Evolutionary conservation across 2,113 vertebrate species (phyloP), one percentile per base, ranked within the genome.

Genomic region (Channa argus): DNA sequence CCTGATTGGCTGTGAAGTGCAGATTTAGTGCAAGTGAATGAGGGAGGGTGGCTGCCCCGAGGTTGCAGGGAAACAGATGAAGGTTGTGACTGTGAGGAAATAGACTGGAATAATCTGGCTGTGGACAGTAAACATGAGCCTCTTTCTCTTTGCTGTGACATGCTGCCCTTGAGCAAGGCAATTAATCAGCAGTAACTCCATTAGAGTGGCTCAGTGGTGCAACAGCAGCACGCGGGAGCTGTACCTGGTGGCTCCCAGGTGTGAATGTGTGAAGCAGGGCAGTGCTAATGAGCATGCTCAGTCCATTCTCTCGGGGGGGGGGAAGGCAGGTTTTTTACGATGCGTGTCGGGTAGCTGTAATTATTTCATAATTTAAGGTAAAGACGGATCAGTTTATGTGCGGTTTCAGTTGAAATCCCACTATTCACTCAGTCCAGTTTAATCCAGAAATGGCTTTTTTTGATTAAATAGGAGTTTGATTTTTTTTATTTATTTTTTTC

Each of bases 191-290:
- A 14, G 12, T 63, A 56, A 43, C 41, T 68, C 47, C 33, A 36
- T 78, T 70, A 78, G 58, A 63, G 55, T 8, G 3, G 61, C 70
- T 51, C 36, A 24, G 52, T 43, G 41, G 49, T 39, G 63, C 71
- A 52, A 37, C 53, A 47, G 74, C 59, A 7, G 60, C 69, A 51
- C 73, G n/a, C 14, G 51, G 64, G 3, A 33, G 14, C n/a, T 38
- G 63, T 74, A 74, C 54, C 61, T 59, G 56, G 58, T 56, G 47
- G 38, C 10, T 79, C 71, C 63, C 84, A 80, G 61, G 61, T 77
- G 82, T 56, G 73, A 66, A 37, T 6, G n/a, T 65, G 63, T 51
- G 36, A 63, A 60, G 59, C 34, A 4, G 55, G 70, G 60, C 24
- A 8, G 14, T 10, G 6, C 34, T 44, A 70, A 52, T 60, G 61